phyloP scores from a whole-genome alignment of 2,888 invertebrate species.

The Epinotia brunnichana region DNA sequence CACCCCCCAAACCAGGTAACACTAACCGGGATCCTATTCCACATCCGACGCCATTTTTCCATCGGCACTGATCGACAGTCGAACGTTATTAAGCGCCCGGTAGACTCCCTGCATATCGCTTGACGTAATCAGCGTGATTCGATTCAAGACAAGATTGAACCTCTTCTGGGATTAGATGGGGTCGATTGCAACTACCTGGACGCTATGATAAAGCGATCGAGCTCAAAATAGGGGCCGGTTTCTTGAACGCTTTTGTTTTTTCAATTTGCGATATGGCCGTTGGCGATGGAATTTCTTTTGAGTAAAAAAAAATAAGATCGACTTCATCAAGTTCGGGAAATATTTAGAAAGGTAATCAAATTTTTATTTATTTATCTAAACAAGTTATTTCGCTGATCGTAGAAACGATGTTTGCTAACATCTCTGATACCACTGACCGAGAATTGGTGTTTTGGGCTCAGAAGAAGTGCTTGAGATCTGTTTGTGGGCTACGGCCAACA shows the following conservation, averaged over 20 bases:
- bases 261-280: constrained; percentile 1
- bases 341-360: background rate
- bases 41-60: constrained; percentile 26
- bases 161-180: constrained; percentile 45
- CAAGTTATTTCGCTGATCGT: too few species aligned
- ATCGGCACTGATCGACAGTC: constrained; percentile 29
- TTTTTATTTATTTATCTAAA: background rate
- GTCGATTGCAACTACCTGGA: constrained; percentile 36
- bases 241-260: constrained; percentile 20
- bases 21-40: constrained; percentile 13
- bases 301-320: background rate
- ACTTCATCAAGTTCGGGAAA: background rate
- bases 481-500: too few species aligned
- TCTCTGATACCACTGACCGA: too few species aligned
- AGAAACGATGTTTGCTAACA: too few species aligned
- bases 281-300: background rate
- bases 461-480: too few species aligned
- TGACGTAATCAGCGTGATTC: constrained; percentile 46
- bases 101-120: constrained; percentile 45
- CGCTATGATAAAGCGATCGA: constrained; percentile 37
- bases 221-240: constrained; percentile 13
- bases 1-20: constrained; percentile 5
- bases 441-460: too few species aligned
- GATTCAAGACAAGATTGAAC: constrained; percentile 47
- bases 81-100: constrained; percentile 42